These are phyloP conservation scores for Itoplectis maculator DNA, from an alignment of 2,888 invertebrate genomes.

Conservation along the genomic window DNA sequence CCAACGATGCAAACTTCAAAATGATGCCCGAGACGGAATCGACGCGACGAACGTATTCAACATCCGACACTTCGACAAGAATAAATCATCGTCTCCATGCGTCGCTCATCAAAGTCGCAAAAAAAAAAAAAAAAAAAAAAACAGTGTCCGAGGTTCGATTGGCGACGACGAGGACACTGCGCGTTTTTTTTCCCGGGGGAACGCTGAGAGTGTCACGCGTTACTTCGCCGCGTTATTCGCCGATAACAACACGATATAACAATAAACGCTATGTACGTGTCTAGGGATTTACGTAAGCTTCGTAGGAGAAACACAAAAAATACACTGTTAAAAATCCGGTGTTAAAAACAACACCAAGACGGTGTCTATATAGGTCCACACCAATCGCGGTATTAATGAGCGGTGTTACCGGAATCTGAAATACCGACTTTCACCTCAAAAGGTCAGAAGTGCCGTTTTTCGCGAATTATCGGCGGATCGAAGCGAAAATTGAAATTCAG, in stretches of 20 bases:
- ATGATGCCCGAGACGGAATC: slow-evolving; percentile 16
- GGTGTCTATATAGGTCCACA: too few species aligned
- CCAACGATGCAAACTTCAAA: too few species aligned
- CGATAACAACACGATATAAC: slow-evolving; percentile 51
- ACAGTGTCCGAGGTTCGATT: too few species aligned
- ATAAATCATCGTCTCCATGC: background rate
- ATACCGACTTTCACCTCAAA: too few species aligned
- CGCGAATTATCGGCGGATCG: too few species aligned
- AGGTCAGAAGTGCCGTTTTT: too few species aligned
- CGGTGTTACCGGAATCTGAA: too few species aligned
- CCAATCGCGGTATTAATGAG: too few species aligned
- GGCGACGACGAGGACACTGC: slow-evolving; percentile 27
- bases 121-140: slow-evolving; percentile 66
- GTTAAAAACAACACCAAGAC: too few species aligned
- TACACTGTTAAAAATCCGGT: too few species aligned
- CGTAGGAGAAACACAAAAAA: slow-evolving; percentile 69
- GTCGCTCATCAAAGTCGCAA: background rate
- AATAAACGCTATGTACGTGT: slow-evolving; percentile 68
- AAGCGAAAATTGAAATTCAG: too few species aligned
- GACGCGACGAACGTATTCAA: slow-evolving; percentile 41
- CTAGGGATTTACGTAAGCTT: slow-evolving; percentile 75
- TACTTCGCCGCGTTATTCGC: slow-evolving; percentile 72
- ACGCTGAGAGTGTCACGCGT: slow-evolving; percentile 72
- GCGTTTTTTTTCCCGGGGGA: slow-evolving; percentile 59
- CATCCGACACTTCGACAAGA: slow-evolving; percentile 4